phyloP scores from a whole-genome alignment of 2,888 invertebrate genomes.

The Andrena chrysosceles region DNA sequence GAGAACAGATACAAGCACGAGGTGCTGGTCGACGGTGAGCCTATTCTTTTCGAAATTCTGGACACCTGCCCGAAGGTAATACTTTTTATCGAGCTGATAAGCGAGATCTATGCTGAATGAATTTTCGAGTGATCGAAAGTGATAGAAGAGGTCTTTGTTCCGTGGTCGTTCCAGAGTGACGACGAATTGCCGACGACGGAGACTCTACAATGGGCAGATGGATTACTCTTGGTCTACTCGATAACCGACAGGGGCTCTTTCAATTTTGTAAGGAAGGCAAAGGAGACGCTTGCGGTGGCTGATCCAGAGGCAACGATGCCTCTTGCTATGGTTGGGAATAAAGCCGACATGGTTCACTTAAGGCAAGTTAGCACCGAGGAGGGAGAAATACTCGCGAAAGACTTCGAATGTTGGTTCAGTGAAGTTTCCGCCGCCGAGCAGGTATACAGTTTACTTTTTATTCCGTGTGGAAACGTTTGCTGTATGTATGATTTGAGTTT shows the following conservation, averaged over 20 bases:
- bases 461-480: neutral
- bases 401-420: slow-evolving; percentile 94
- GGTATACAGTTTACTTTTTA: slow-evolving; percentile 70
- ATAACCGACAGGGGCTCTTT: slow-evolving; percentile 95
- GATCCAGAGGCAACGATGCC: slow-evolving; percentile 91
- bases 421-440: slow-evolving; percentile 96
- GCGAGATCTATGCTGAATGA: slow-evolving; percentile 7
- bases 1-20: slow-evolving; percentile 97
- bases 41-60: slow-evolving; percentile 95
- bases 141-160: neutral
- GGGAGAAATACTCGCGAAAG: slow-evolving; percentile 94
- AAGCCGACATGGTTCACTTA: slow-evolving; percentile 96
- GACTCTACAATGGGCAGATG: slow-evolving; percentile 95
- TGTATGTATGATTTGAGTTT: neutral
- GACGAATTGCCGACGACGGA: slow-evolving; percentile 91
- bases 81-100: slow-evolving; percentile 20
- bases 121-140: neutral
- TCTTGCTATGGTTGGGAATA: slow-evolving; percentile 94
- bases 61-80: slow-evolving; percentile 95
- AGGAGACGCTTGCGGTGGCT: slow-evolving; percentile 86
- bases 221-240: slow-evolving; percentile 94
- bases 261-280: slow-evolving; percentile 92
- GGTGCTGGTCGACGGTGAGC: slow-evolving; percentile 94
- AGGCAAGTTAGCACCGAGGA: slow-evolving; percentile 95
- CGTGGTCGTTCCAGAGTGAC: slow-evolving; percentile 86